These are phyloP conservation scores for Cinclus mexicanus DNA, from an alignment of 2,113 vertebrate species.

Conservation along the genomic window DNA sequence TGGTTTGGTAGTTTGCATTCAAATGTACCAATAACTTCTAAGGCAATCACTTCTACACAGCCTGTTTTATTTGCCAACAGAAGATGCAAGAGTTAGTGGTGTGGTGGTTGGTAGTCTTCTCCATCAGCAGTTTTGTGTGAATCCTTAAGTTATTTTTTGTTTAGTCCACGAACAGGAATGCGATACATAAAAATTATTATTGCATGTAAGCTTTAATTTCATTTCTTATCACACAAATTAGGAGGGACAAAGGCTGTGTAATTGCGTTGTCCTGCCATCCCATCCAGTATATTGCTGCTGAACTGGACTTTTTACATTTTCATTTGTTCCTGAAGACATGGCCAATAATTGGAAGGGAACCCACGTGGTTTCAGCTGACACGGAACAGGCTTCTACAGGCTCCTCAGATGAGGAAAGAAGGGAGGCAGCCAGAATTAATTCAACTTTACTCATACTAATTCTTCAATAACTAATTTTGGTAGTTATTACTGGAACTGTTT, in stretches of 20 bases:
- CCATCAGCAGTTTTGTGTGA: constrained; percentile 45
- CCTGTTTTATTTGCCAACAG: constrained; percentile 34
- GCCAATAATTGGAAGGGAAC: not conserved
- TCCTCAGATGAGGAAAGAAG: not conserved
- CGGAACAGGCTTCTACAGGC: not conserved
- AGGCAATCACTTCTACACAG: constrained; percentile 57
- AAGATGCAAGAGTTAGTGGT: constrained; percentile 51
- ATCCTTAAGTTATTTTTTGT: not conserved
- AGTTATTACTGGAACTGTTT: not conserved
- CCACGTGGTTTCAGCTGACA: not conserved
- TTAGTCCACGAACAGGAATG: not conserved
- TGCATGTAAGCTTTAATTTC: not conserved
- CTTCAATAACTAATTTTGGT: not conserved
- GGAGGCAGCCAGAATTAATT: not conserved
- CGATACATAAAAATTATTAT: not conserved
- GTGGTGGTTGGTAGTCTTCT: constrained; percentile 52
- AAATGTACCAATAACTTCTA: constrained; percentile 70
- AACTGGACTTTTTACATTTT: not conserved
- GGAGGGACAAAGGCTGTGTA: not conserved
- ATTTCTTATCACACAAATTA: not conserved
- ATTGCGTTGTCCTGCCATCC: not conserved
- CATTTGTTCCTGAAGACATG: not conserved
- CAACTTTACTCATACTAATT: not conserved
- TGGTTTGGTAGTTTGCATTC: constrained; percentile 72
- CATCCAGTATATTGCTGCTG: not conserved